phyloP scores from a whole-genome alignment of 2,113 vertebrate species.

The Datnioides undecimradiatus region DNA sequence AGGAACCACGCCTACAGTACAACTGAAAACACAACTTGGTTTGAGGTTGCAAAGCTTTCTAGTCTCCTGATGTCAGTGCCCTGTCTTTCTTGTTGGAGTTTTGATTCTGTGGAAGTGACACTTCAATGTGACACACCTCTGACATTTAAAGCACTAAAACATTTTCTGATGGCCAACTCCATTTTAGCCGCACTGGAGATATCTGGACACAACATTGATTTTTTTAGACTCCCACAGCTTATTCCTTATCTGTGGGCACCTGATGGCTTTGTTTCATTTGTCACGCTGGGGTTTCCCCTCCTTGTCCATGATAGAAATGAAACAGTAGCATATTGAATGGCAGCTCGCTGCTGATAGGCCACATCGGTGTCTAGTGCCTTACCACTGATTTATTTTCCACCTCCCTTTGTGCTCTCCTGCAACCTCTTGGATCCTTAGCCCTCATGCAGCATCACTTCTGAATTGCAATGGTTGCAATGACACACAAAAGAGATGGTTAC shows the following conservation, averaged over 20 bases:
- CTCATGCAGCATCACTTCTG: constrained; percentile 8
- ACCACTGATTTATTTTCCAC: constrained; percentile 48
- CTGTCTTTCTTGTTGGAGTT: constrained; percentile 1
- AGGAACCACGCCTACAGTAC: not conserved
- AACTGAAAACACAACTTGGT: constrained; percentile 3
- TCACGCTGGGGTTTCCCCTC: not conserved
- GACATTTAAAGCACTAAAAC: not conserved
- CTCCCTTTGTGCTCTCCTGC: constrained; percentile 36
- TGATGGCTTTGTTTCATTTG: constrained; percentile 2
- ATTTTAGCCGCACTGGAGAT: not conserved
- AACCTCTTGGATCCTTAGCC: constrained; percentile 22
- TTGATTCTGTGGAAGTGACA: constrained; percentile 9
- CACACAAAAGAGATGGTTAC: constrained; percentile 63
- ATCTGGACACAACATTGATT: not conserved
- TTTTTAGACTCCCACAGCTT: not conserved
- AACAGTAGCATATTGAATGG: constrained; percentile 21
- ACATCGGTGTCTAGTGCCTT: constrained; percentile 23
- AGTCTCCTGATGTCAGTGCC: not conserved
- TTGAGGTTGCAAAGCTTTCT: not conserved
- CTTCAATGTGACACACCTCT: not conserved
- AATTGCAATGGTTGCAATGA: constrained; percentile 48
- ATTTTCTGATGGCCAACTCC: constrained; percentile 4
- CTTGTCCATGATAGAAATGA: not conserved
- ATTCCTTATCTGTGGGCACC: constrained; percentile 13
- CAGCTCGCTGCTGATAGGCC: not conserved